phyloP scores from a whole-genome alignment of 2,113 vertebrate genomes.

The Parus major region DNA sequence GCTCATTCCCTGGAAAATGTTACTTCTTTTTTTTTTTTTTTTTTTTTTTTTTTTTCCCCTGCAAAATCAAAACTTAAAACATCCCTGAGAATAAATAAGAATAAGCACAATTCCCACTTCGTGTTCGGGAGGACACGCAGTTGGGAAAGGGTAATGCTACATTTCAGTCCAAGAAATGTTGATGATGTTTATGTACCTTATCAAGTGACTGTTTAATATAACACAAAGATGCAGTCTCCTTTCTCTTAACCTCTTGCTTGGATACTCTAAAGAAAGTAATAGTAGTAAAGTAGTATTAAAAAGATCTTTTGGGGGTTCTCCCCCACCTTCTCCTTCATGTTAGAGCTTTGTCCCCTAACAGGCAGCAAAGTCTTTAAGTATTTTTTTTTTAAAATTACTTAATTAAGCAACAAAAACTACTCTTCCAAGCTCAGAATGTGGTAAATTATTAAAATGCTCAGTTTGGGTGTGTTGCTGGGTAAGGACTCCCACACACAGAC shows the following conservation, averaged over 20 bases:
- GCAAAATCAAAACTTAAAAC: neutral
- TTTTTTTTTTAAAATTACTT: neutral
- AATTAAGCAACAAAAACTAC: neutral
- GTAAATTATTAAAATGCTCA: neutral
- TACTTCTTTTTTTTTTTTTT: neutral
- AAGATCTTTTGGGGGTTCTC: neutral
- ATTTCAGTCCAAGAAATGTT: neutral
- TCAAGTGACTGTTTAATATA: neutral
- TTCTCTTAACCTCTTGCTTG: neutral
- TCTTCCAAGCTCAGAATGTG: constrained; percentile 18
- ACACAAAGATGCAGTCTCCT: neutral
- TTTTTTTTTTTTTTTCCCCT: neutral
- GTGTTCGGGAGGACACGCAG: neutral
- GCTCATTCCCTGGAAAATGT: neutral
- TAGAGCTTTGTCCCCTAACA: neutral
- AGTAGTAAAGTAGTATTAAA: neutral
- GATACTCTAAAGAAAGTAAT: neutral
- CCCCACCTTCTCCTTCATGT: neutral
- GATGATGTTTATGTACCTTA: neutral
- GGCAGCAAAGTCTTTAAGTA: neutral
- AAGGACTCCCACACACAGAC: constrained; percentile 43
- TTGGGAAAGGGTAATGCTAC: neutral
- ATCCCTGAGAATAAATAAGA: neutral
- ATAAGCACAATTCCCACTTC: neutral
- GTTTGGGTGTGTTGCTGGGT: constrained; percentile 34